Percentiles rank a stretch among this genome's conserved stretches.
Conservation (phyloP, 2,888 invertebrate genomes). For the Drosophila demipolita region DNA sequence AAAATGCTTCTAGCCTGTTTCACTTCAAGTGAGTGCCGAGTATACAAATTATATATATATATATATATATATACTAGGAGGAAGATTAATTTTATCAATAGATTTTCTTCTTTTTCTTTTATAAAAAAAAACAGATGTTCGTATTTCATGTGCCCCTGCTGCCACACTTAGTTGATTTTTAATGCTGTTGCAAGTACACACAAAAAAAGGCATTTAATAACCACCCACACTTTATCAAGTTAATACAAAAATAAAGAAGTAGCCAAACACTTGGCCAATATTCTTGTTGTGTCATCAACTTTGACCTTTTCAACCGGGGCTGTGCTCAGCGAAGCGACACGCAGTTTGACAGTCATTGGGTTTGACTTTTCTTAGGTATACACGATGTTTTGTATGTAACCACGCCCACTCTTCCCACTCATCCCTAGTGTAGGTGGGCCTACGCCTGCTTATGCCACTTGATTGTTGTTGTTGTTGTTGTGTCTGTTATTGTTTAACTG, state of each 20-base stretch:
- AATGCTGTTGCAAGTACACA: background rate
- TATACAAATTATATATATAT: no score
- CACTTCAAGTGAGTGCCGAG: no score
- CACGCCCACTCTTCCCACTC: background rate
- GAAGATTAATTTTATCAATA: background rate
- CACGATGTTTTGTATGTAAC: constrained; percentile 9
- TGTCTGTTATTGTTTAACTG: constrained; percentile 71
- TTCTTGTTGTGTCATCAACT: constrained; percentile 52
- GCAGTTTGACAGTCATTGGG: constrained; percentile 63
- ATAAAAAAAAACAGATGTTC: background rate
- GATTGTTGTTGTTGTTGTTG: constrained; percentile 41
- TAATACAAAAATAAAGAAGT: background rate
- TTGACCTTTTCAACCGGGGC: constrained; percentile 67
- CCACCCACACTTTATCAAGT: background rate
- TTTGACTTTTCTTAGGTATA: constrained; percentile 57
- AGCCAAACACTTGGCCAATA: constrained; percentile 1
- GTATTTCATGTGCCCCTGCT: background rate
- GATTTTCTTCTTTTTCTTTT: background rate
- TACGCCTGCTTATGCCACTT: constrained; percentile 46
- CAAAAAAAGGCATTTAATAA: constrained; percentile 7
- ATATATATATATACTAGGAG: no score
- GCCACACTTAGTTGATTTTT: background rate
- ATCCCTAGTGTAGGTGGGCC: background rate
- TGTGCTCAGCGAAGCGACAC: constrained; percentile 26
- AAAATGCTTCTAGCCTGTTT: background rate